Percentiles rank a stretch among this genome's conserved stretches.
Evolutionary conservation across 2,113 vertebrate species (phyloP).

Genomic region (Maccullochella peelii): DNA sequence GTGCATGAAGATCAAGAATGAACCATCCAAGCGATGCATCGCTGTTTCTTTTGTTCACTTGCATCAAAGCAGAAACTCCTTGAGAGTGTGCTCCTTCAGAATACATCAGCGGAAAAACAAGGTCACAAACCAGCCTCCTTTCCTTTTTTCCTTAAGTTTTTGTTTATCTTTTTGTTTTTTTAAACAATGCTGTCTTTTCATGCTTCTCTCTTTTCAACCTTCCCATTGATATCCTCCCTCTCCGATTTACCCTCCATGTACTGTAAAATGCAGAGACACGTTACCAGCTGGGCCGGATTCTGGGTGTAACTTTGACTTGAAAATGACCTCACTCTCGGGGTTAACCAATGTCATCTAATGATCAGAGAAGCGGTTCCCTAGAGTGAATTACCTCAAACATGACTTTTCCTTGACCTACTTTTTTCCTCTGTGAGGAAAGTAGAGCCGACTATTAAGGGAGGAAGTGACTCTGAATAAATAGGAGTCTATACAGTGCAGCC

Average conservation of each 20-base stretch:
- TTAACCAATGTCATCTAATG: conserved; percentile 83
- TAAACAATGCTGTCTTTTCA: conserved; percentile 43
- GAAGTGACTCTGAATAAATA: conserved; percentile 86
- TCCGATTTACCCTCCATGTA: conserved; percentile 22
- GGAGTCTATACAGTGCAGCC: conserved; percentile 81
- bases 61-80: conserved; percentile 62
- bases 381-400: conserved; percentile 86
- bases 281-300: conserved; percentile 21
- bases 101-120: conserved; percentile 42
- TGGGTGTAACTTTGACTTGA: conserved; percentile 69
- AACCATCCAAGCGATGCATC: conserved; percentile 37
- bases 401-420: conserved; percentile 86
- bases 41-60: conserved; percentile 61
- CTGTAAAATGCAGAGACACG: conserved; percentile 53
- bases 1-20: conserved; percentile 39
- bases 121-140: conserved; percentile 25
- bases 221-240: conserved; percentile 24
- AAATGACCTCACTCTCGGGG: conserved; percentile 82
- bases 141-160: conserved; percentile 7
- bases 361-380: conserved; percentile 77
- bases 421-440: conserved; percentile 75
- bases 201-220: conserved; percentile 25
- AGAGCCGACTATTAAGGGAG: conserved; percentile 82
- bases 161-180: not conserved
- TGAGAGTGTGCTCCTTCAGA: conserved; percentile 31